Percentiles rank a stretch among this genome's conserved stretches.
Evolutionary conservation across 1,140 invertebrate genomes (phyloP).

Genomic region (Eumaeus atala): DNA sequence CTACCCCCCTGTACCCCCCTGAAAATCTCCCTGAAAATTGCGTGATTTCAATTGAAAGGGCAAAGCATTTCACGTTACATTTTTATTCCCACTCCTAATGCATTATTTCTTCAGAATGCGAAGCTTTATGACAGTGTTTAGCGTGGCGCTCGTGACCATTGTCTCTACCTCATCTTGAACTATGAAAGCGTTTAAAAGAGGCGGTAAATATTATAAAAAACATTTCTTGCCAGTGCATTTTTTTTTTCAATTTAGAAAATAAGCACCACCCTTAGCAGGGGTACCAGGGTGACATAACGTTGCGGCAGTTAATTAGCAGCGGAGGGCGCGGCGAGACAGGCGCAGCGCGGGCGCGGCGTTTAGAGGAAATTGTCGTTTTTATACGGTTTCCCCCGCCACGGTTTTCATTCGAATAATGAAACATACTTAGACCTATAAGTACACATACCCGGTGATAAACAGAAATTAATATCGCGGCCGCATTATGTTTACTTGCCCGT

Average conservation of each 20-base stretch:
- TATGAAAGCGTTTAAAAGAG: not conserved
- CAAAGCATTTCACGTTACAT: too few species aligned
- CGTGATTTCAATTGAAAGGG: too few species aligned
- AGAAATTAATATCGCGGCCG: conserved; percentile 58
- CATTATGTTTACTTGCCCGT: conserved; percentile 19
- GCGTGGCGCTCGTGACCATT: too few species aligned
- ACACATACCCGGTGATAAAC: conserved; percentile 63
- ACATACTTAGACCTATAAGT: conserved; percentile 64
- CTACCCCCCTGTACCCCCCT: too few species aligned
- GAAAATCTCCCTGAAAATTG: too few species aligned
- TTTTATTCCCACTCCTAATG: too few species aligned
- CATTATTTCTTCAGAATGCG: too few species aligned
- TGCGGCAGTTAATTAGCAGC: conserved; percentile 68
- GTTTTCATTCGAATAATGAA: conserved; percentile 58
- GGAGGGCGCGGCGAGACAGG: conserved; percentile 65
- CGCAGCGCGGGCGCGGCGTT: conserved; percentile 67
- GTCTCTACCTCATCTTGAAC: not conserved
- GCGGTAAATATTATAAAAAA: conserved; percentile 13
- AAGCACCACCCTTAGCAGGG: conserved; percentile 48
- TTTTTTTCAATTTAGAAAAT: conserved; percentile 41
- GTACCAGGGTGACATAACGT: conserved; percentile 71
- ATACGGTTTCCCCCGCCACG: conserved; percentile 58
- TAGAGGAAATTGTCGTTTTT: conserved; percentile 73
- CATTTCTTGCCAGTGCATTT: conserved; percentile 18
- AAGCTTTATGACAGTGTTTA: too few species aligned